Percentiles rank a stretch among this genome's conserved stretches.
phyloP scores from a whole-genome alignment of 2,888 invertebrate species.

The Dinocampus coccinellae region DNA sequence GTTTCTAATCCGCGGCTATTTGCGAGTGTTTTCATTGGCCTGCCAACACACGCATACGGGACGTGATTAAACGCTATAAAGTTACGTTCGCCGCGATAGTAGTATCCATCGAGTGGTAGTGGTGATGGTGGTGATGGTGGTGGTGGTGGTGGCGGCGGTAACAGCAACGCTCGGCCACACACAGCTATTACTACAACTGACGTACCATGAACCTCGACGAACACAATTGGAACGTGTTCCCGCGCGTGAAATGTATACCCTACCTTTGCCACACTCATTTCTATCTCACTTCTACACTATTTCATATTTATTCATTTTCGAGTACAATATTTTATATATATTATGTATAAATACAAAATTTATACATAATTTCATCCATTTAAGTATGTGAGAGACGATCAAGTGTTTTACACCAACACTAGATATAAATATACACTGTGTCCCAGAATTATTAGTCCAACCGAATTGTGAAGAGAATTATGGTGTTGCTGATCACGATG shows the following conservation, averaged over 20 bases:
- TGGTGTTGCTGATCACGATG: too few relatives aligned
- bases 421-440: too few relatives aligned
- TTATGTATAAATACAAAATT: too few relatives aligned
- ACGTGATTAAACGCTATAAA: constrained; percentile 47
- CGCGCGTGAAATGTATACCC: constrained; percentile 21
- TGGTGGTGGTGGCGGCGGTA: constrained; percentile 40
- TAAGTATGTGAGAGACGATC: not conserved
- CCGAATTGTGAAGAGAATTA: too few relatives aligned
- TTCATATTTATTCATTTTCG: not conserved
- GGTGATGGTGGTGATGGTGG: too few relatives aligned
- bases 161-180: constrained; percentile 26
- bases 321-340: not conserved
- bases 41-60: constrained; percentile 28
- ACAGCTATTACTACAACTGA: constrained; percentile 29
- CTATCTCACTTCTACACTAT: too few relatives aligned
- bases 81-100: constrained; percentile 45
- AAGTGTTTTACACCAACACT: not conserved
- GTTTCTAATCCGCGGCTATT: constrained; percentile 37
- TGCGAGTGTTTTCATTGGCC: constrained; percentile 31
- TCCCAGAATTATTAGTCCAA: too few relatives aligned
- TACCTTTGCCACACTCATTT: not conserved
- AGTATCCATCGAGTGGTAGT: too few relatives aligned
- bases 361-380: not conserved
- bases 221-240: constrained; percentile 37
- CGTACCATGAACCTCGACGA: constrained; percentile 32